Conservation (phyloP, 2,888 invertebrate species). For the Megastigmus dorsalis region DNA sequence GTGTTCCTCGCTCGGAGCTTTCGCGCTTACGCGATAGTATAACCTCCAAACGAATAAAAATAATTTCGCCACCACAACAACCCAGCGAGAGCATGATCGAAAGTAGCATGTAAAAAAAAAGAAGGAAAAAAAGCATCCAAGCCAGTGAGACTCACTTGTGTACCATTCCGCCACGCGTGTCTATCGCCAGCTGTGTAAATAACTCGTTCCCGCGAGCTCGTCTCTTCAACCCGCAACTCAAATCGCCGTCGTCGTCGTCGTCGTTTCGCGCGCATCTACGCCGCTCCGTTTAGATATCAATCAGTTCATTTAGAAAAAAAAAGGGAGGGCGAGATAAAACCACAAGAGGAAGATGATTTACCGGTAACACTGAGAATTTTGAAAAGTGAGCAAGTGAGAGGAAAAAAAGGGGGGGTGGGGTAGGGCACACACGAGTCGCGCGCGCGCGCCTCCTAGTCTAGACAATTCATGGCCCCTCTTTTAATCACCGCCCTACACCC, state of each 20-base stretch:
- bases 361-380: constrained; percentile 36
- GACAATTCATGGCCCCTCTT: constrained; percentile 8
- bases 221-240: no score
- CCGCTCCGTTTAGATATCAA: constrained; percentile 4
- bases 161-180: neutral
- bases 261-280: neutral
- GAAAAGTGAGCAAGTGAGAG: no score
- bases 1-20: no score
- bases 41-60: neutral
- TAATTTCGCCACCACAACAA: neutral
- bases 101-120: constrained; percentile 2
- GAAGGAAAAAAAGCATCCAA: neutral
- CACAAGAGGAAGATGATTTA: no score
- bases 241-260: no score
- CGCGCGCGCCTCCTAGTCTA: no score
- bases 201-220: no score
- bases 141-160: constrained; percentile 17
- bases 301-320: no score
- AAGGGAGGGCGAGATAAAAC: no score
- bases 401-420: no score
- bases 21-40: neutral
- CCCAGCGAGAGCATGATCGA: neutral
- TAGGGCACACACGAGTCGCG: no score
- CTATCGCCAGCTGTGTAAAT: neutral
- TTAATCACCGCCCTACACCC: no score